These are phyloP conservation scores for Urophycis tenuis DNA, from an alignment of 2,797 vertebrate species.

Conservation along the genomic window DNA sequence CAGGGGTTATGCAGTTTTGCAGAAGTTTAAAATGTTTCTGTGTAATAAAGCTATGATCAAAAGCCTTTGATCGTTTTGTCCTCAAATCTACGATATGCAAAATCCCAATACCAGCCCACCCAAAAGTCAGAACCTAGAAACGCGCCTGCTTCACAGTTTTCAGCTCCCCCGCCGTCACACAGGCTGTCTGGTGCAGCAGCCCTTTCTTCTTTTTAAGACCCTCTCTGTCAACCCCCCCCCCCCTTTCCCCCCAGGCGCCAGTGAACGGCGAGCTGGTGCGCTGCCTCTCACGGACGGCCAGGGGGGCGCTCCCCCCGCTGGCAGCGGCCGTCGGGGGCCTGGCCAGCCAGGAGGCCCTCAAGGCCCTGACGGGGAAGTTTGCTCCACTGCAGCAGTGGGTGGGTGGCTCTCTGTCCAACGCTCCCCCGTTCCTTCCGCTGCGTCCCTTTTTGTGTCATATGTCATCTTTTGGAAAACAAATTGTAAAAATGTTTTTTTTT, in stretches of 20 bases:
- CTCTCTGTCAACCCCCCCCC: not conserved
- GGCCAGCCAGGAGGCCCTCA: constrained; percentile 92
- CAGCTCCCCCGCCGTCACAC: not conserved
- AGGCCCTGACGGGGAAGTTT: constrained; percentile 97
- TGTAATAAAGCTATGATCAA: too few relatives aligned
- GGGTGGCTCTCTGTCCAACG: constrained; percentile 43
- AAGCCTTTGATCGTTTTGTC: too few relatives aligned
- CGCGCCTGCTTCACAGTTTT: too few relatives aligned
- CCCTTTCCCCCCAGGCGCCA: constrained; percentile 48
- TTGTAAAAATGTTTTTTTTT: not conserved
- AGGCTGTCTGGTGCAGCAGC: not conserved
- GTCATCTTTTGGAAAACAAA: not conserved
- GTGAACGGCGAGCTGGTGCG: constrained; percentile 78
- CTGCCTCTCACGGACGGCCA: constrained; percentile 82
- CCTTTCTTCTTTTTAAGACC: not conserved
- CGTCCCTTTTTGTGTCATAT: not conserved
- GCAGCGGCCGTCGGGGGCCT: constrained; percentile 87
- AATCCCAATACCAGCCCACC: too few relatives aligned
- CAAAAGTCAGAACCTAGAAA: too few relatives aligned
- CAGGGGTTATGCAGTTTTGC: too few relatives aligned
- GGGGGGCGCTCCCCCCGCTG: constrained; percentile 82
- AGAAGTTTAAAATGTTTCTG: too few relatives aligned
- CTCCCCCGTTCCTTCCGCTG: not conserved
- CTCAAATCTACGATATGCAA: too few relatives aligned
- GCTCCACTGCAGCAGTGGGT: constrained; percentile 97